These are phyloP conservation scores for Steromphala cineraria DNA, from an alignment of 2,888 invertebrate genomes.

Conservation along the genomic window DNA sequence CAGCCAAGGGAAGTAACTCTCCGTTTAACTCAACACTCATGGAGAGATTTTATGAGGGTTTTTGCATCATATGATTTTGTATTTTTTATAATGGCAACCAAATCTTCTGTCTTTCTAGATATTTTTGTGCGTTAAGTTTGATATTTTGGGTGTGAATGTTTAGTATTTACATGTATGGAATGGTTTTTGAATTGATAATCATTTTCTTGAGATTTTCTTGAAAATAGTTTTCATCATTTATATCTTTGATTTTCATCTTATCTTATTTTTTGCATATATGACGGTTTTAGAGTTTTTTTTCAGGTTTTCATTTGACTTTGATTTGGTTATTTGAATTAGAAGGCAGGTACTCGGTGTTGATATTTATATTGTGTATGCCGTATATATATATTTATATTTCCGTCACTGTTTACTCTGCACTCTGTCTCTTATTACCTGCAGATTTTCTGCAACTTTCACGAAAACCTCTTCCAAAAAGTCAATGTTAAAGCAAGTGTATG, in stretches of 20 bases:
- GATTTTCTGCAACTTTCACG: neutral
- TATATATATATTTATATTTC: neutral
- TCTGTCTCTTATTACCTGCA: neutral
- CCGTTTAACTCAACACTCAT: neutral
- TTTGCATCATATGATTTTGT: neutral
- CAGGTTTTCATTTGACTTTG: no score
- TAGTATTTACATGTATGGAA: neutral
- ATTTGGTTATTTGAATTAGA: no score
- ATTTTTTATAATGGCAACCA: neutral
- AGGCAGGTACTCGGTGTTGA: neutral
- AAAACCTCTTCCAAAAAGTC: no score
- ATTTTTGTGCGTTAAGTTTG: neutral
- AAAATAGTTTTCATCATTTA: neutral
- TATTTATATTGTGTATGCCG: no score
- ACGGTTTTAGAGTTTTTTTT: no score
- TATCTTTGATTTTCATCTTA: neutral
- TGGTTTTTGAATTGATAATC: no score
- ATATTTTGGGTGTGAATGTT: slow-evolving; percentile 14
- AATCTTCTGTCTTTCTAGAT: neutral
- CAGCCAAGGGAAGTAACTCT: slow-evolving; percentile 17
- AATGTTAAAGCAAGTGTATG: no score
- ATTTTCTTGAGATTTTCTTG: no score
- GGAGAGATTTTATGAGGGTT: neutral
- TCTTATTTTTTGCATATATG: no score
- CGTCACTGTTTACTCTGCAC: neutral